Conservation (phyloP, 30 jellyfish, hydroid and myxozoan species). For the Turritopsis dohrnii region DNA sequence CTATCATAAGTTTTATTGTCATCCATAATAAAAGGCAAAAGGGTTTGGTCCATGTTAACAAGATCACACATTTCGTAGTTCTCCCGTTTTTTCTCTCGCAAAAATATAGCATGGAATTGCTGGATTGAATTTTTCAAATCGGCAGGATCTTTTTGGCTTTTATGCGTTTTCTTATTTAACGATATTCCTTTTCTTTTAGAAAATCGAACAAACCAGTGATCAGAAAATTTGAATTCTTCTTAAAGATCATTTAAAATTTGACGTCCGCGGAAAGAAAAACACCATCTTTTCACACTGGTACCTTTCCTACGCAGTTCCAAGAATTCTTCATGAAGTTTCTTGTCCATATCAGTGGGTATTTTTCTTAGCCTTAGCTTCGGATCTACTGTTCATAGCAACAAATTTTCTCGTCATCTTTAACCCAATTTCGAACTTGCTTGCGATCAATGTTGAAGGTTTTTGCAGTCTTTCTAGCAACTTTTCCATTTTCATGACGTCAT, state of each 20-base stretch:
- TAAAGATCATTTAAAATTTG: slow-evolving; percentile 7
- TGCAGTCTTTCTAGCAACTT: neutral
- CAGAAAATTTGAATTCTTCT: slow-evolving; percentile 1
- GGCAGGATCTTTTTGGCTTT: slow-evolving; percentile 10
- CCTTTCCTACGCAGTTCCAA: neutral
- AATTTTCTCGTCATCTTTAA: neutral
- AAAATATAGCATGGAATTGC: neutral
- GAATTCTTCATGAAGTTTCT: neutral
- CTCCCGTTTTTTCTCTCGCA: slow-evolving; percentile 11
- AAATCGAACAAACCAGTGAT: slow-evolving; percentile 1
- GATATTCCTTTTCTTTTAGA: neutral
- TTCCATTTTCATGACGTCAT: neutral
- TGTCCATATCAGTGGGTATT: neutral
- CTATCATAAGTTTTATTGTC: neutral
- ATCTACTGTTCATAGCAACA: neutral
- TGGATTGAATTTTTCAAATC: slow-evolving; percentile 5
- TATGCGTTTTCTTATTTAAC: neutral
- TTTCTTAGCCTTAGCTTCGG: neutral
- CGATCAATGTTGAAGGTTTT: neutral
- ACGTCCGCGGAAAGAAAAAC: slow-evolving; percentile 8
- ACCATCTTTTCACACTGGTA: slow-evolving; percentile 10
- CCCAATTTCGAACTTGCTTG: slow-evolving; percentile 7
- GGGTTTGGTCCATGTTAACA: slow-evolving; percentile 1
- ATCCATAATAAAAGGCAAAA: neutral
- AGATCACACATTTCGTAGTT: neutral